Base-by-base conservation (phyloP, 2,888 invertebrate species). In the Eristalis arbustorum region DNA sequence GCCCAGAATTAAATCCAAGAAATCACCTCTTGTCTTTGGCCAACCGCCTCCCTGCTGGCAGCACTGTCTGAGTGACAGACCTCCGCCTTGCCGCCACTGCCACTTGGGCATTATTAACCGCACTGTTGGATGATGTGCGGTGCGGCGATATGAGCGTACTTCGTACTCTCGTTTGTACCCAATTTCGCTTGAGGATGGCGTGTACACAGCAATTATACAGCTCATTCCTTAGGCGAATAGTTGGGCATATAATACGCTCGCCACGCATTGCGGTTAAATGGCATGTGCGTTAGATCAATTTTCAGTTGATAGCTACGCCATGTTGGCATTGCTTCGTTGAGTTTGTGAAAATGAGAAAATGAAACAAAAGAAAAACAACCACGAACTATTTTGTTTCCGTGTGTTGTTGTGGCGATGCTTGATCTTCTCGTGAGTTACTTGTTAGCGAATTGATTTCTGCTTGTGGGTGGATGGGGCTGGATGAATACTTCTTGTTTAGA, bases 261-360 rank as follows among this genome's bases (percentile, higher is more conserved):
- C 71, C 61, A 78, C 78, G 78, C 71, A 71, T 64, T 72, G 59
- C 59, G 72, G 72, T 49, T 49, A 72, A 79, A 67, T 79, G 67
- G 72, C 79, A 79, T 79, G 79, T 79, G 79, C 79, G 79, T 61
- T 79, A 42, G 42, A 66, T 79, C 79, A 72, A 61, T 79, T 79
- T 79, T 49, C 79, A 13, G 66, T 72, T 72, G 79, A 79, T 79
- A 61, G 77, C 56, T 69, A 14, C 13, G 37, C 69, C n/a, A 69
- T 77, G 28, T 76, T 28, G 25, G 69, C 64, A 40, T 78, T 57
- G 63, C 64, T 59, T 18, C 28, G 22, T 28, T 28, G 40, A 28
- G 31, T 31, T 13, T 42, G 56, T 63, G 69, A 37, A 68, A 59
- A 40, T 5, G 1, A 5, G 6, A 31, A 5, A 8, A 31, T 5